phyloP scores from a whole-genome alignment of 2,113 vertebrate species.

The Notothenia rossii region DNA sequence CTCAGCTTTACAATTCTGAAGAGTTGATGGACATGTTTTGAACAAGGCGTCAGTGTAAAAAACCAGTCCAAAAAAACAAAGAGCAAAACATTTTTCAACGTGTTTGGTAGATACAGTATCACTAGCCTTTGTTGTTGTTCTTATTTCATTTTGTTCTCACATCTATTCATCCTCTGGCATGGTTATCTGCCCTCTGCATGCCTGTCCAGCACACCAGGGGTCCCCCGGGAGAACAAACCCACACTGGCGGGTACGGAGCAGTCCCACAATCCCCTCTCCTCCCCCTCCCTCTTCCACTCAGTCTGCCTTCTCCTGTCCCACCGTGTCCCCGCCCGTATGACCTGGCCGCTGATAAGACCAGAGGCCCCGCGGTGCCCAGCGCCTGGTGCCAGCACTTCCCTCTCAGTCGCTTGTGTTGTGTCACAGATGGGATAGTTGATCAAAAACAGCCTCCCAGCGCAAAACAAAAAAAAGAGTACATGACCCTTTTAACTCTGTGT shows the following conservation, averaged over 20 bases:
- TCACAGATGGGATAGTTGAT: slow-evolving; percentile 72
- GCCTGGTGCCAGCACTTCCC: slow-evolving; percentile 76
- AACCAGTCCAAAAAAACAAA: slow-evolving; percentile 49
- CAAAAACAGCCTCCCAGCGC: slow-evolving; percentile 67
- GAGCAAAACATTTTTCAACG: slow-evolving; percentile 1
- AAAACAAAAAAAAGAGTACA: slow-evolving; percentile 35
- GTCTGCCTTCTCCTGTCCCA: slow-evolving; percentile 59
- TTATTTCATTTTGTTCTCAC: slow-evolving; percentile 61
- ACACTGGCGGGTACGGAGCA: slow-evolving; percentile 45
- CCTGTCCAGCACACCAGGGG: slow-evolving; percentile 81
- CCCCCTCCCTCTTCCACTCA: slow-evolving; percentile 37
- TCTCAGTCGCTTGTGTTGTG: slow-evolving; percentile 57
- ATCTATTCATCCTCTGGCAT: slow-evolving; percentile 68
- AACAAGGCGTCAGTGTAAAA: slow-evolving; percentile 54
- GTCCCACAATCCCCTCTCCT: slow-evolving; percentile 62
- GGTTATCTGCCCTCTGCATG: slow-evolving; percentile 82
- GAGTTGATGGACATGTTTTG: slow-evolving; percentile 52
- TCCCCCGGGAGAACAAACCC: slow-evolving; percentile 80
- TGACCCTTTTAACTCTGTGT: slow-evolving; percentile 27
- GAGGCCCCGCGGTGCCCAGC: slow-evolving; percentile 67
- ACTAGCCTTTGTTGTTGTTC: slow-evolving; percentile 62
- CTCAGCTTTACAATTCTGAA: slow-evolving; percentile 15
- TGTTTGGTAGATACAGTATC: slow-evolving; percentile 26
- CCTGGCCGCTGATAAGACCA: slow-evolving; percentile 78
- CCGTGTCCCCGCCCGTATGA: slow-evolving; percentile 63